These are phyloP conservation scores for Somateria mollissima DNA, from an alignment of 2,797 vertebrate species.

Conservation along the genomic window DNA sequence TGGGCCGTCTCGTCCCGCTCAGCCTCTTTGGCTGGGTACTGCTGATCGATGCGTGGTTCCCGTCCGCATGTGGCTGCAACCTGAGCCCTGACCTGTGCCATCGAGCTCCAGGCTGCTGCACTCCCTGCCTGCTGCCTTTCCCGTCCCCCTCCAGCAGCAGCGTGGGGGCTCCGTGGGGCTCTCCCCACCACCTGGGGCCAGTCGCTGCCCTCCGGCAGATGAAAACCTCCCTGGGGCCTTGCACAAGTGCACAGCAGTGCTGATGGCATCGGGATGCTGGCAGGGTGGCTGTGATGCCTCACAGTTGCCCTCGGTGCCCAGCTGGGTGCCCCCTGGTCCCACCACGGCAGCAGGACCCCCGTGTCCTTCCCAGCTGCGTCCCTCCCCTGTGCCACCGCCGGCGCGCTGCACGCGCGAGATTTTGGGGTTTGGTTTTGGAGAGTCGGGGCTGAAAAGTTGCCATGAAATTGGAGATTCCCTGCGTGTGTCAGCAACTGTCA, in stretches of 20 bases:
- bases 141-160: too few species aligned
- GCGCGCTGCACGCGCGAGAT: rapidly evolving
- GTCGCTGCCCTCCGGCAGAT: too few species aligned
- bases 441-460: neutral
- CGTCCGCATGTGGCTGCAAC: neutral
- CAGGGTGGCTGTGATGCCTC: rapidly evolving
- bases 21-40: neutral
- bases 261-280: neutral
- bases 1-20: neutral
- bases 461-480: neutral
- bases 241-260: too few species aligned
- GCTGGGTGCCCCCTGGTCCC: too few species aligned
- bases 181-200: too few species aligned
- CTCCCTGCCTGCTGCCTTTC: too few species aligned
- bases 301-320: too few species aligned
- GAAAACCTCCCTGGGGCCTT: too few species aligned
- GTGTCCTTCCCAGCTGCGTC: neutral
- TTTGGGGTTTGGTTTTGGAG: rapidly evolving
- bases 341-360: too few species aligned
- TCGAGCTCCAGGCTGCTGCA: neutral
- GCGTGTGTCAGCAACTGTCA: neutral
- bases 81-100: neutral
- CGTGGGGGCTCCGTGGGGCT: too few species aligned
- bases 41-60: neutral
- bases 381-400: neutral